Evolutionary conservation across 2,888 invertebrate species (phyloP), one percentile per base, ranked within the genome.

Genomic region (Cephus rjabovi): DNA sequence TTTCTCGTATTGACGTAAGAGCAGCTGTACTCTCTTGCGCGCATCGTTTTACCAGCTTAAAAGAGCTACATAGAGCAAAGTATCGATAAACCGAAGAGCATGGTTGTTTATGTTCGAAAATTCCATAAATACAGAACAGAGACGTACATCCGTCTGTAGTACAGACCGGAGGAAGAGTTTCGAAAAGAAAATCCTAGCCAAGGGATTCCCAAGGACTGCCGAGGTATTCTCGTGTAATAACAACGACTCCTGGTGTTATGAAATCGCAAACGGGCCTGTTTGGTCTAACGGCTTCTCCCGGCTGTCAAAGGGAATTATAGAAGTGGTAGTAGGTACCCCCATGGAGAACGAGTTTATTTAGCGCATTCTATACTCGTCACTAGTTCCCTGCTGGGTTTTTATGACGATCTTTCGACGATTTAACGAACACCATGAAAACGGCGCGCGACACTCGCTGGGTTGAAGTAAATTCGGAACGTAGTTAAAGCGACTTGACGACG

Each of bases 381-480:
- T 37, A 33, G 34, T 34, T 30, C 31, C 34, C 12, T 34, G 35
- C 74, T 35, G 37, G 74, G 23, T 9, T 74, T 74, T 74, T 74
- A 74, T 74, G 35, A 35, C 23, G 74, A 74, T 74, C 74, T 30
- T 35, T 35, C 12, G 30, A 74, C 74, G 74, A 74, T 74, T 74
- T 74, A 74, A 74, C 37, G 74, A 74, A 35, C 34, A 30, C 35
- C 74, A 75, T 69, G 75, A 75, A 75, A 75, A 34, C 15, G 69
- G 34, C 68, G 76, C 33, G 35, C 56, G 56, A 56, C 23, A 56
- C 6, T 56, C 56, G 76, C n/a, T 34, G 70, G 69, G 75, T 75
- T 12, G 34, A 76, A 75, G 73, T 78, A 78, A 78, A 75, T 78
- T 78, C 76, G 70, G 78, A 71, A 15, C 75, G 69, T 68, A 75